Conservation (phyloP, 2,888 invertebrate species). For the Saturnia pavonia region DNA sequence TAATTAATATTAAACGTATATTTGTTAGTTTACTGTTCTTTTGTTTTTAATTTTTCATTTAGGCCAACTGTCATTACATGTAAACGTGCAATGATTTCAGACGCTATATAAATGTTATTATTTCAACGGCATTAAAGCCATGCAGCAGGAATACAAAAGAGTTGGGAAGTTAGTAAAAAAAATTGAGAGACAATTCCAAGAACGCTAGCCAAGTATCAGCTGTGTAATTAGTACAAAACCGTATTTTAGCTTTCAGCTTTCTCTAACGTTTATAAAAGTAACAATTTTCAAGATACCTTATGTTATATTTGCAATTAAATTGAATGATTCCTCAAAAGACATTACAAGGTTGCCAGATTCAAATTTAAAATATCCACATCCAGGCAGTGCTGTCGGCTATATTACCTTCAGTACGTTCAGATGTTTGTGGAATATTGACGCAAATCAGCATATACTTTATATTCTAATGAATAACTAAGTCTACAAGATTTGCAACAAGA, state of each 20-base stretch:
- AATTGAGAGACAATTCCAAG: neutral
- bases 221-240: neutral
- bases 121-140: neutral
- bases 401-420: constrained; percentile 64
- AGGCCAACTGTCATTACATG: too few relatives aligned
- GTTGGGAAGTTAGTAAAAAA: neutral
- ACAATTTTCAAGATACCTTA: neutral
- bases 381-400: constrained; percentile 64
- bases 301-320: too few relatives aligned
- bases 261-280: neutral
- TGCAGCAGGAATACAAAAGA: neutral
- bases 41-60: too few relatives aligned
- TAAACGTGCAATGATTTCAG: neutral
- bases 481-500: constrained; percentile 50
- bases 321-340: too few relatives aligned
- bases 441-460: constrained; percentile 53
- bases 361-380: constrained; percentile 54
- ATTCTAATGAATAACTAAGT: constrained; percentile 43
- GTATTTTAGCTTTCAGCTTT: neutral
- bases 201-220: neutral
- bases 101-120: neutral
- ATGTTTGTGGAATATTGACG: constrained; percentile 66
- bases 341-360: too few relatives aligned
- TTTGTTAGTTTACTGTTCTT: too few relatives aligned
- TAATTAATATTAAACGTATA: too few relatives aligned